Conservation (phyloP, 1,140 invertebrate species). For the Dysdera silvatica region DNA sequence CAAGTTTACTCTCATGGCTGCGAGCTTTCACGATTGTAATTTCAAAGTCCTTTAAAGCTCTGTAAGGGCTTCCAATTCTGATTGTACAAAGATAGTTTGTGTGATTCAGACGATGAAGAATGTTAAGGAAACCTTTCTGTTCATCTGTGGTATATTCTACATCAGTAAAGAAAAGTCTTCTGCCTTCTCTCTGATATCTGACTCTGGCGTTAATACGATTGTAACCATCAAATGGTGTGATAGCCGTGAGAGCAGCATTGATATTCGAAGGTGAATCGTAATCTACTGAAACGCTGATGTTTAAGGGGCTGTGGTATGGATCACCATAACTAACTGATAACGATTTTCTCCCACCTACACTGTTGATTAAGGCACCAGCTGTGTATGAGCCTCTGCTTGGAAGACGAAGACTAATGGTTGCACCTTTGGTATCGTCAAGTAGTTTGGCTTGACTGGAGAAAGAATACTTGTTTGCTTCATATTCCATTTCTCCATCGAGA, state of each 20-base stretch:
- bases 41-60: constrained; percentile 3
- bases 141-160: constrained; percentile 6
- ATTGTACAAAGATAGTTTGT: background rate
- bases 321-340: constrained; percentile 5
- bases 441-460: constrained; percentile 1
- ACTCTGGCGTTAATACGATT: constrained; percentile 21
- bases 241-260: background rate
- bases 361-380: constrained; percentile 1
- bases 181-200: background rate
- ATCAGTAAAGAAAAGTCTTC: background rate
- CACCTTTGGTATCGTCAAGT: background rate
- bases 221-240: constrained; percentile 28
- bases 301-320: background rate
- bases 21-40: too few relatives aligned
- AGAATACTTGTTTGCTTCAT: constrained; percentile 3
- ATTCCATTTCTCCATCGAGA: constrained; percentile 10
- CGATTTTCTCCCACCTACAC: background rate
- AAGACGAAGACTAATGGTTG: background rate
- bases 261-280: background rate
- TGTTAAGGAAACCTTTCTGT: constrained; percentile 7
- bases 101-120: background rate
- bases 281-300: background rate
- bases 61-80: constrained; percentile 6
- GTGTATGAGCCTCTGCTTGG: constrained; percentile 7
- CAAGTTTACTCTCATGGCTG: too few relatives aligned